A percentile compares a stretch with the other conserved stretches of the same genome.
Conservation (phyloP, 35 echinoderm and acorn worm genomes). For the Acanthaster planci region DNA sequence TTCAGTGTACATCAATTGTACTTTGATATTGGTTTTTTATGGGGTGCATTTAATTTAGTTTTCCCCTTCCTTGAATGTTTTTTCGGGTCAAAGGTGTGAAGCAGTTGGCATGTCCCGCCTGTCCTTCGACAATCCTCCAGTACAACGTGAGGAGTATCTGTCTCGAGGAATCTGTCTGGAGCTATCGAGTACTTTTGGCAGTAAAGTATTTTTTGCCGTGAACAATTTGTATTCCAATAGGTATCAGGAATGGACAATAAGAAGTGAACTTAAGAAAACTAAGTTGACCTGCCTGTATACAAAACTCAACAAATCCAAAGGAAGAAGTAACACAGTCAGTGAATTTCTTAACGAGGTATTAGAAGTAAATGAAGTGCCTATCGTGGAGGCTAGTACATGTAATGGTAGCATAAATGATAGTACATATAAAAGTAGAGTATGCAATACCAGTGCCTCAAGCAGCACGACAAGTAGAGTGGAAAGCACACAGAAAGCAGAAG, state of each 20-base stretch:
- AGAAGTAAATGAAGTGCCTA: background rate
- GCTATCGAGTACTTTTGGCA: constrained; percentile 10
- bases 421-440: background rate
- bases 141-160: background rate
- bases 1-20: background rate
- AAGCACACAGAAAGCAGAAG: background rate
- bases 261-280: constrained; percentile 39
- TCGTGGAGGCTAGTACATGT: background rate
- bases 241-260: background rate
- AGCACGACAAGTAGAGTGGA: background rate
- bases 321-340: background rate
- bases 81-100: constrained; percentile 27
- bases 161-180: constrained; percentile 29
- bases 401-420: background rate
- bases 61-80: background rate
- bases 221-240: constrained; percentile 29
- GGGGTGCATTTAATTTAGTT: background rate
- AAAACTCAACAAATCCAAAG: constrained; percentile 41
- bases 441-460: background rate
- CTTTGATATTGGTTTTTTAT: background rate
- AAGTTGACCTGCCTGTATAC: background rate
- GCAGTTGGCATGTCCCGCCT: constrained; percentile 1
- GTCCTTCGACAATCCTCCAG: background rate
- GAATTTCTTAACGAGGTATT: background rate
- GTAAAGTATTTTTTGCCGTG: constrained; percentile 14